Evolutionary conservation across 2,113 vertebrate species (phyloP).

Genomic region (Odocoileus virginianus): DNA sequence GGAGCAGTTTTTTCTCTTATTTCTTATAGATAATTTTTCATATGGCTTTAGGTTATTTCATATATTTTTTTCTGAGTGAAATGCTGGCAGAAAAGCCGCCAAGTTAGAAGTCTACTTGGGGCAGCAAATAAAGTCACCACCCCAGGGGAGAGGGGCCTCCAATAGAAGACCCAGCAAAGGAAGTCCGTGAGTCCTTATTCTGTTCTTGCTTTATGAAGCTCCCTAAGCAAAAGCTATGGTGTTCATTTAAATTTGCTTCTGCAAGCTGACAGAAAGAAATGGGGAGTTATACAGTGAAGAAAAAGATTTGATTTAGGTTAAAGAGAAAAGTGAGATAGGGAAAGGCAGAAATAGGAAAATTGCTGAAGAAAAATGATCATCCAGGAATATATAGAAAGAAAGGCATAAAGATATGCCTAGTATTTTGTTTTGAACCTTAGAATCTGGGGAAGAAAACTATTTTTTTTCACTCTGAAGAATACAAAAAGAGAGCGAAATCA

Average conservation of each 20-base stretch:
- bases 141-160: no score
- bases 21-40: not conserved
- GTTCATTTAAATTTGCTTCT: slow-evolving; percentile 4
- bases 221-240: not conserved
- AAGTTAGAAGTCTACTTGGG: not conserved
- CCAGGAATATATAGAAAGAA: not conserved
- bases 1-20: not conserved
- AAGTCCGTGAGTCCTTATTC: not conserved
- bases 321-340: not conserved
- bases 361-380: not conserved
- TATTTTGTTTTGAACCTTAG: not conserved
- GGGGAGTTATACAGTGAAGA: not conserved
- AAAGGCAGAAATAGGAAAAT: not conserved
- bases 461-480: not conserved
- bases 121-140: not conserved
- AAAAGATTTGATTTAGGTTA: not conserved
- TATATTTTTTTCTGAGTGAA: not conserved
- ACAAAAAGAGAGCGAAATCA: not conserved
- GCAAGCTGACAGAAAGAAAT: not conserved
- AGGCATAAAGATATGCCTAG: not conserved
- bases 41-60: not conserved
- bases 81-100: not conserved
- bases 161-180: not conserved
- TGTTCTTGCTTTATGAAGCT: not conserved
- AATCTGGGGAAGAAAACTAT: not conserved